A percentile compares a stretch with the other conserved stretches of the same genome.
Conservation (phyloP, 2,797 vertebrate species). For the Bovichtus diacanthus region DNA sequence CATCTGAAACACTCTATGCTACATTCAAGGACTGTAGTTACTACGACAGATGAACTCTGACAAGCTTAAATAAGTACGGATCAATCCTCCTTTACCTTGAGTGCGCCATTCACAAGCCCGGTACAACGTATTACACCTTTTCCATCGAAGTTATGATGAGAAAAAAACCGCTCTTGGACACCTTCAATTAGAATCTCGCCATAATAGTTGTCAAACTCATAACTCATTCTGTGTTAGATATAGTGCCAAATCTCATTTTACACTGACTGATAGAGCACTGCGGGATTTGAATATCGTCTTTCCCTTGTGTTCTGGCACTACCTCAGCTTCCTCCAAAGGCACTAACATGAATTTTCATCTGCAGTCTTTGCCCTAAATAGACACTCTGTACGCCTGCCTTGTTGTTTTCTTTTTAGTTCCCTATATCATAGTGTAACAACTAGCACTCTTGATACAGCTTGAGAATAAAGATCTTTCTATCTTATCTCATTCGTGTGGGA, state of each 20-base stretch:
- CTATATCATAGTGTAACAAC: slow-evolving; percentile 40
- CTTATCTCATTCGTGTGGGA: slow-evolving; percentile 42
- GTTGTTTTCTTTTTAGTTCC: slow-evolving; percentile 59
- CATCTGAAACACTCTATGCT: slow-evolving; percentile 21
- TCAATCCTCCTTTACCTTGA: slow-evolving; percentile 33
- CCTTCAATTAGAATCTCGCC: slow-evolving; percentile 53
- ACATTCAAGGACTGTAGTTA: slow-evolving; percentile 27
- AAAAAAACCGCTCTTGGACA: slow-evolving; percentile 46
- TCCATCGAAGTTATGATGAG: slow-evolving; percentile 30
- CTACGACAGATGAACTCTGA: slow-evolving; percentile 29
- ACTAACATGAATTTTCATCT: slow-evolving; percentile 68
- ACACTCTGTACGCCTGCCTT: slow-evolving; percentile 51
- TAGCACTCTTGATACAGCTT: slow-evolving; percentile 28
- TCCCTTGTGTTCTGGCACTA: slow-evolving; percentile 54
- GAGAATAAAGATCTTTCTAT: slow-evolving; percentile 39
- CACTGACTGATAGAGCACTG: slow-evolving; percentile 60
- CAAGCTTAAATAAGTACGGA: slow-evolving; percentile 25
- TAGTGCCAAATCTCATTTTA: slow-evolving; percentile 73
- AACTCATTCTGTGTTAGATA: slow-evolving; percentile 62
- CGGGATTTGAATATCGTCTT: slow-evolving; percentile 67
- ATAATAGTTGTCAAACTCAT: slow-evolving; percentile 56
- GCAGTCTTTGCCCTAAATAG: slow-evolving; percentile 71
- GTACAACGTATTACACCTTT: slow-evolving; percentile 53
- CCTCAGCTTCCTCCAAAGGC: slow-evolving; percentile 61
- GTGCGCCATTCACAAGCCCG: slow-evolving; percentile 22